phyloP scores from a whole-genome alignment of 2,888 invertebrate species.

The Oscheius sp. region DNA sequence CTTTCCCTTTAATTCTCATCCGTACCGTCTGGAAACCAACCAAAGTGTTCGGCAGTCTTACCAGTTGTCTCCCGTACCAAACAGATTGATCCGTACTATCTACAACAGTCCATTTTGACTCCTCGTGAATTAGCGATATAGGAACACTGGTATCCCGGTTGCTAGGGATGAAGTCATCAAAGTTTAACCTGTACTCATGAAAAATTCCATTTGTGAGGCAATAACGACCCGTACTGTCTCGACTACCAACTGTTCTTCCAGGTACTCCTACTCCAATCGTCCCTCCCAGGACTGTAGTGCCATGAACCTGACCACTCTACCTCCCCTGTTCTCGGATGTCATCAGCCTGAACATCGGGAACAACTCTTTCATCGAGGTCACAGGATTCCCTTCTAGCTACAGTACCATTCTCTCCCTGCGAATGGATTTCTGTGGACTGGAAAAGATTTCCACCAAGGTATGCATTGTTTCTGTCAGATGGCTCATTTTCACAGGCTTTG shows the following conservation, averaged over 20 bases:
- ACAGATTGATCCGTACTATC: not conserved
- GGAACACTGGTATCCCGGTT: no score
- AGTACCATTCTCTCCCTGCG: conserved; percentile 44
- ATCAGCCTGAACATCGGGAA: conserved; percentile 47
- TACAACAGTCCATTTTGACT: not conserved
- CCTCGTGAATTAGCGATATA: not conserved
- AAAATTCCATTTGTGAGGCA: no score
- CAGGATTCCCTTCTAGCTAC: conserved; percentile 43
- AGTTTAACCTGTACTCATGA: no score
- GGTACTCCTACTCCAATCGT: conserved; percentile 53
- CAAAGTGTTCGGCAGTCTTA: no score
- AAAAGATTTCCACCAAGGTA: conserved; percentile 47
- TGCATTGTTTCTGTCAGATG: not conserved
- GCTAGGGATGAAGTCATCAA: no score
- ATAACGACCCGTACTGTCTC: no score
- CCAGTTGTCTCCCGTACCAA: not conserved
- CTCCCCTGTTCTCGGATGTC: conserved; percentile 43
- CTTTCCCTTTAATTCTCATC: no score
- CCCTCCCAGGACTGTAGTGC: conserved; percentile 53
- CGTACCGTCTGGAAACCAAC: no score
- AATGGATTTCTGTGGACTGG: conserved; percentile 47
- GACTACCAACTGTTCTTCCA: conserved; percentile 5
- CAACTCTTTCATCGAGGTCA: conserved; percentile 43
- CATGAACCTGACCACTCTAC: conserved; percentile 36
- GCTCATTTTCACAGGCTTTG: conserved; percentile 18